A percentile compares a stretch with the other conserved stretches of the same genome.
phyloP scores from a whole-genome alignment of 2,797 vertebrate species.

The Euphonia xanthogaster region DNA sequence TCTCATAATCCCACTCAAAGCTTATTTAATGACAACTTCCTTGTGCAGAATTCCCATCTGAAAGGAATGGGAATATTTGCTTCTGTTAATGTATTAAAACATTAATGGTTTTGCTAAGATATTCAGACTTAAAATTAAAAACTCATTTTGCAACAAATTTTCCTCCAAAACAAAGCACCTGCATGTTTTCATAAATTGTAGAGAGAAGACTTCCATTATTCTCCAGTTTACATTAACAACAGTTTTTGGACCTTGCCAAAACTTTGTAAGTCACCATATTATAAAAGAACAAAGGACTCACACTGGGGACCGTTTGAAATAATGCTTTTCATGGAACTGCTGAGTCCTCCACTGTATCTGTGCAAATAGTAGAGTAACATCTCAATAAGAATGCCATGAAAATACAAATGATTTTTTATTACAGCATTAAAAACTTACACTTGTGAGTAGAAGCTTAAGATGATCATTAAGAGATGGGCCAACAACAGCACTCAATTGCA shows the following conservation, averaged over 20 bases:
- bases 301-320: neutral
- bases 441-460: slow-evolving; percentile 80
- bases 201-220: neutral
- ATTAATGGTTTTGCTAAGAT: neutral
- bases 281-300: neutral
- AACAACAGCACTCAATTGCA: slow-evolving; percentile 76
- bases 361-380: neutral
- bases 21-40: neutral
- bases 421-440: slow-evolving; percentile 67
- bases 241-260: neutral
- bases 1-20: neutral
- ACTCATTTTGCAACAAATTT: neutral
- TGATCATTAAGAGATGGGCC: slow-evolving; percentile 78
- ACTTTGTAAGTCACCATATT: neutral
- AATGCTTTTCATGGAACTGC: neutral
- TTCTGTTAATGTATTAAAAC: neutral
- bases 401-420: neutral
- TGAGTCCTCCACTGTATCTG: neutral
- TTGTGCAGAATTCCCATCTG: neutral
- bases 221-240: neutral
- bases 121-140: neutral
- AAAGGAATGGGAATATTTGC: neutral
- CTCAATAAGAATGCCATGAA: neutral
- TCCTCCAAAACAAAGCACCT: neutral
- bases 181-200: neutral